Evolutionary conservation across 2,888 invertebrate species (phyloP).

Genomic region (Agonopterix arenella): DNA sequence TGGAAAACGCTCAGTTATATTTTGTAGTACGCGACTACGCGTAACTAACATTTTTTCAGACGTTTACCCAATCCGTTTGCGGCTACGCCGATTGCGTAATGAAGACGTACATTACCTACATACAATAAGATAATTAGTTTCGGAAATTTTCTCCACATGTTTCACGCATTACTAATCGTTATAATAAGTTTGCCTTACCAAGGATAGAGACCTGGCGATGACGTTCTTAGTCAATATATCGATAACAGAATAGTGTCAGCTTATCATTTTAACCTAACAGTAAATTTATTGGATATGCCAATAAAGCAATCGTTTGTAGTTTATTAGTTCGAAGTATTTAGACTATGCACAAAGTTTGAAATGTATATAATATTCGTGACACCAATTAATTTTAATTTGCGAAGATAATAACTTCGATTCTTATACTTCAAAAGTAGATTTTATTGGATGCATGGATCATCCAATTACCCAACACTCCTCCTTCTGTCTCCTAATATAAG

Average conservation of each 20-base stretch:
- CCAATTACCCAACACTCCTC: no score
- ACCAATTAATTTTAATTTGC: no score
- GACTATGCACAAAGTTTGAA: no score
- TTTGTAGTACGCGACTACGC: no score
- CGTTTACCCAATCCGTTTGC: conserved; percentile 6
- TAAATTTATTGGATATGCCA: not conserved
- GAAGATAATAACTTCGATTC: no score
- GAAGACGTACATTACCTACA: conserved; percentile 4
- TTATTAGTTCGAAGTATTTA: no score
- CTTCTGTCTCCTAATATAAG: no score
- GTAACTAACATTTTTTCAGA: conserved; percentile 5
- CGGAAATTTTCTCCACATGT: conserved; percentile 13
- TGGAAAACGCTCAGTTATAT: no score
- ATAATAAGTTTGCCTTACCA: not conserved
- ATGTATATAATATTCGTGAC: no score
- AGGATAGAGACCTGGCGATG: not conserved
- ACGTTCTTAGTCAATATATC: not conserved
- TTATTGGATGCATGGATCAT: no score
- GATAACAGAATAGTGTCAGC: not conserved
- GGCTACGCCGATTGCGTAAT: conserved; percentile 7
- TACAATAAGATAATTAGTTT: conserved; percentile 13
- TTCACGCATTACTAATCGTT: conserved; percentile 6
- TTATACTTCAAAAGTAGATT: no score
- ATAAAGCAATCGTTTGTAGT: not conserved
- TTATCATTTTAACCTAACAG: not conserved